Percentiles rank a stretch among this genome's conserved stretches.
Conservation (phyloP, 2,888 invertebrate genomes). For the Cephus rjabovi region DNA sequence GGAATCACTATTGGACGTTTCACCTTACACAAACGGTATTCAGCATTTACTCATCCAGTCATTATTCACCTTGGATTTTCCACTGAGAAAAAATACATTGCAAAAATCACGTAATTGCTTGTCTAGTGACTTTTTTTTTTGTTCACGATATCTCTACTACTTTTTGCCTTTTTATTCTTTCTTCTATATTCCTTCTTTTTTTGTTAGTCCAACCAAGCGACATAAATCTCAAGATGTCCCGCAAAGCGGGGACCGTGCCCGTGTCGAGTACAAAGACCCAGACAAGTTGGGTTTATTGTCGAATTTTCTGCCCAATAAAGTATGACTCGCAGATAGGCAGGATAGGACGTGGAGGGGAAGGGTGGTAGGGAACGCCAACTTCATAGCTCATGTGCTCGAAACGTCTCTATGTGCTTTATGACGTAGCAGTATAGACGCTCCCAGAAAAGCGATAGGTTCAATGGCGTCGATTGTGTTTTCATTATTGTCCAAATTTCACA, state of each 20-base stretch:
- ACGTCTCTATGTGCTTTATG: conserved; percentile 51
- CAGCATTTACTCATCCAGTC: conserved; percentile 5
- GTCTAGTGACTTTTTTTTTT: background rate
- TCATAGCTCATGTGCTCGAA: conserved; percentile 10
- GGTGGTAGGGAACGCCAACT: background rate
- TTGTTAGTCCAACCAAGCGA: conserved; percentile 3
- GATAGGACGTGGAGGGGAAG: background rate
- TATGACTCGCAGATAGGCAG: conserved; percentile 40
- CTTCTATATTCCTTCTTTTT: conserved; percentile 22
- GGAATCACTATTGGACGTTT: conserved; percentile 32
- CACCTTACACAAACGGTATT: background rate
- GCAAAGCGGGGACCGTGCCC: background rate
- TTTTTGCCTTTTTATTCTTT: conserved; percentile 17
- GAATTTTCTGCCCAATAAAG: conserved; percentile 66
- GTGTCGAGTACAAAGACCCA: conserved; percentile 26
- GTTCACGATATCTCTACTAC: conserved; percentile 16
- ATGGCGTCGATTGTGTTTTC: conserved; percentile 27
- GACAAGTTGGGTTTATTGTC: conserved; percentile 59
- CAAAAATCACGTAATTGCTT: background rate
- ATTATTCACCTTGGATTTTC: conserved; percentile 20
- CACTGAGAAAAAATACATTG: background rate
- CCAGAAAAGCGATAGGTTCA: conserved; percentile 15
- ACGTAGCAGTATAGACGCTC: conserved; percentile 32
- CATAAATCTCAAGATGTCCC: conserved; percentile 15
- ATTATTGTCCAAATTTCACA: conserved; percentile 38